Base-by-base conservation (phyloP, 2,113 vertebrate genomes). In the Neotragus pygmaeus region DNA sequence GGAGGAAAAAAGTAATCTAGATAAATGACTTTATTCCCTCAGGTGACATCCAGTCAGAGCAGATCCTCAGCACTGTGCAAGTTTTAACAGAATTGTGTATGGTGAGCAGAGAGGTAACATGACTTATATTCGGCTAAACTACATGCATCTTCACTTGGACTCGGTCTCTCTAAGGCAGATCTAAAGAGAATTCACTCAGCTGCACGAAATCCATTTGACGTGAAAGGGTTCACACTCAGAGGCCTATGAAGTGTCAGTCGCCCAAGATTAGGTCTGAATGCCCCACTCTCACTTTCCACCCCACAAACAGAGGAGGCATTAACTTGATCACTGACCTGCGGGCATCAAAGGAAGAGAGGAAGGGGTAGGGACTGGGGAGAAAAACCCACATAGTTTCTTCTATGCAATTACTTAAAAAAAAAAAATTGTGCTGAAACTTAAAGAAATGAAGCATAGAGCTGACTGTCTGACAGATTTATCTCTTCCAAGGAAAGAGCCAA, bases 1-100 rank as follows among this genome's bases (percentile, higher is more conserved):
- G 97, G 96, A 98, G 99, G 98, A 99, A 99, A 98, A 97, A 99
- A 99, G 98, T 99, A 99, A 99, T 99, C 99, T 98, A 99, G 99
- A 99, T 99, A 98, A 99, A 99, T 99, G 98, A 98, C 98, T 99
- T 98, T 98, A 98, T 99, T 98, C 98, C 98, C 98, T 77, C 98
- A 95, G 98, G 98, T 98, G 98, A 99, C 98, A 99, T 99, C 98
- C 98, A 99, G 98, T 99, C 98, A 98, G 98, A 99, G 99, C 98
- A 99, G 60, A 96, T 99, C 97, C 98, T 97, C 62, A 96, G 98
- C 62, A 77, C 98, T 81, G 98, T 98, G 99, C 99, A 99, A 99
- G 99, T 99, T 99, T 98, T 99, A 98, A 99, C 99, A 99, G 99
- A 99, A 98, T 98, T 94, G 62, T 33, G 98, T 88, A 17, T 4